Evolutionary conservation across 2,113 vertebrate genomes (phyloP), one percentile per base, ranked within the genome.

Genomic region (Siniperca knerii): DNA sequence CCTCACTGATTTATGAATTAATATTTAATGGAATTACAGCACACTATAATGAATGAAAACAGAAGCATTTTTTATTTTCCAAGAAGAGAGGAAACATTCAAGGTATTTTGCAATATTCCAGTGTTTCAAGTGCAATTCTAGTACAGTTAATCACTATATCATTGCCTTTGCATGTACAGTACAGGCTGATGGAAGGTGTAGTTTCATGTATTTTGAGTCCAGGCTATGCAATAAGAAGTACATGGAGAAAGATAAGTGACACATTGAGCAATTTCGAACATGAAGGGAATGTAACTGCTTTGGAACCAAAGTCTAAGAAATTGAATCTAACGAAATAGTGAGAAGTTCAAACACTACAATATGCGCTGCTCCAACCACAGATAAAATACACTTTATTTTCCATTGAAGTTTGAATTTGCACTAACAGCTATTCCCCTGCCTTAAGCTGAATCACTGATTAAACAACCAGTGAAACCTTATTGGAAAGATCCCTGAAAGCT

Each of bases 401-500:
- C 48, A 65, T 16, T 55, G 0, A 33, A 54, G 6, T 42, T 72
- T 61, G 6, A 40, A 50, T 54, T 61, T 37, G n/a, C 21, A 37
- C 35, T 13, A 54, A 4, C 62, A 57, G 40, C 16, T 58, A 8
- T 50, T 67, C 37, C 6, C 62, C 68, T 64, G 11, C 25, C 9
- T 35, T 23, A 21, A 61, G 72, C 54, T 21, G 67, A 60, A 61
- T 55, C 4, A 44, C 16, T 66, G 66, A 62, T 58, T 67, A 0
- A 72, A 74, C 55, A 8, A 5, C 25, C 18, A 64, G 23, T 46
- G 18, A 62, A 81, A 21, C 68, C 37, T 69, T 29, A 58, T 4
- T 67, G 52, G 29, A 83, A 83, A 77, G 42, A 71, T 86, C 72
- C 86, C 82, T 86, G 86, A 89, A 83, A 83, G 55, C 68, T 76